Evolutionary conservation across 37 sponge, comb jelly and placozoan genomes (phyloP).

Genomic region (Corticium candelabrum): DNA sequence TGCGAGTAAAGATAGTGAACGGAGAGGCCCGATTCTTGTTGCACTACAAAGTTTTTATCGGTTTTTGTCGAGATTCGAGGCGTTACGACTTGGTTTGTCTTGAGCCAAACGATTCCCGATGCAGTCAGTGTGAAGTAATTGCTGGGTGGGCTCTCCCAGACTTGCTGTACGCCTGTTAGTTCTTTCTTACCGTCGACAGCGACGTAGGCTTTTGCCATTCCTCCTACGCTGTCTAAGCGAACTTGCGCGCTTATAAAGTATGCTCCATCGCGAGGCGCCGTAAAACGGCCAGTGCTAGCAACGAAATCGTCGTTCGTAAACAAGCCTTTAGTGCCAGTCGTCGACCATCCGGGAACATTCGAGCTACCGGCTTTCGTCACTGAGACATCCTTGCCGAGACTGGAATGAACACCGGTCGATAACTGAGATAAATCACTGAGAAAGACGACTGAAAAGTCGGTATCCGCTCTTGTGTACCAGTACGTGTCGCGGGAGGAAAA

Average conservation of each 20-base stretch:
- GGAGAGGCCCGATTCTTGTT: background rate
- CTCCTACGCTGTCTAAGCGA: background rate
- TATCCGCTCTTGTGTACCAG: background rate
- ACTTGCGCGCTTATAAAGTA: background rate
- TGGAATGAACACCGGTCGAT: background rate
- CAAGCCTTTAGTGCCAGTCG: background rate
- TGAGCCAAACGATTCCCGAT: background rate
- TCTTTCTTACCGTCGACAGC: background rate
- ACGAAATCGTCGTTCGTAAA: background rate
- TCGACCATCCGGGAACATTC: background rate
- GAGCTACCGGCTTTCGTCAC: background rate
- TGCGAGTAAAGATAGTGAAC: background rate
- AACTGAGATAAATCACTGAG: background rate
- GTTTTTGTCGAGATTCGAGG: background rate
- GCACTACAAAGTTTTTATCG: background rate
- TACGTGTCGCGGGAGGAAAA: background rate
- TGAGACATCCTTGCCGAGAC: background rate
- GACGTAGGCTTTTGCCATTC: background rate
- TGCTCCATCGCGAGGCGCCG: background rate
- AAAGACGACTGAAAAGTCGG: background rate
- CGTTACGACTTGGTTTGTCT: background rate
- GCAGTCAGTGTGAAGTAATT: background rate
- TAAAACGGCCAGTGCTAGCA: background rate
- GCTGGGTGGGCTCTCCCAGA: background rate
- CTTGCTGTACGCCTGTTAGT: background rate